Conservation (phyloP, 64 coral and sea anemone species). For the Stylophora pistillata region DNA sequence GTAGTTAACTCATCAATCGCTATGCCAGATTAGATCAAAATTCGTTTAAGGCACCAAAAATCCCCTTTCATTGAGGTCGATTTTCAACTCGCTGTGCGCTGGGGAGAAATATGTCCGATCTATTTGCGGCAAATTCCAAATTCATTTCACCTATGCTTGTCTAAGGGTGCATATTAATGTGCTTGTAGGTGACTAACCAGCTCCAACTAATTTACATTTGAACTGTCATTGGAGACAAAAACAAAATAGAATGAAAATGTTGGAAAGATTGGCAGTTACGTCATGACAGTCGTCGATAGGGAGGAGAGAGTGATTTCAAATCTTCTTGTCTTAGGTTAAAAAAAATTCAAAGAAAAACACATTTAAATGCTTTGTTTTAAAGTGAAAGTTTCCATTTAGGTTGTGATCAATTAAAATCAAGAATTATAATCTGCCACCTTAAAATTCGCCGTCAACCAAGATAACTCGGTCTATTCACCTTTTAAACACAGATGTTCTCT, state of each 20-base stretch:
- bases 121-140: not conserved
- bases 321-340: not conserved
- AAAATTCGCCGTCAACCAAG: not conserved
- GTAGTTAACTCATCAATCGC: not conserved
- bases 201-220: constrained; percentile 7
- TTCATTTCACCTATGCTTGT: not conserved
- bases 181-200: not conserved
- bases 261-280: constrained; percentile 9
- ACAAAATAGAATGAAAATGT: not conserved
- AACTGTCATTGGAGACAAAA: constrained; percentile 5
- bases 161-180: not conserved
- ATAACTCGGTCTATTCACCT: not conserved
- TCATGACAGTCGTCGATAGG: not conserved
- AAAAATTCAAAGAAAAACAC: not conserved
- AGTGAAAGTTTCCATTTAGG: too few relatives aligned
- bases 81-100: not conserved
- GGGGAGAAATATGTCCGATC: not conserved
- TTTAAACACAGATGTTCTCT: constrained; percentile 16
- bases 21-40: not conserved
- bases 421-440: not conserved
- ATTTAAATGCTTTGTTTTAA: not conserved
- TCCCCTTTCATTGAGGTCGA: not conserved
- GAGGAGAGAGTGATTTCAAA: not conserved
- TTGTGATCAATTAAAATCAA: not conserved
- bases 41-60: not conserved